Conservation (phyloP, 1,140 invertebrate species). For the Forficula auricularia region DNA sequence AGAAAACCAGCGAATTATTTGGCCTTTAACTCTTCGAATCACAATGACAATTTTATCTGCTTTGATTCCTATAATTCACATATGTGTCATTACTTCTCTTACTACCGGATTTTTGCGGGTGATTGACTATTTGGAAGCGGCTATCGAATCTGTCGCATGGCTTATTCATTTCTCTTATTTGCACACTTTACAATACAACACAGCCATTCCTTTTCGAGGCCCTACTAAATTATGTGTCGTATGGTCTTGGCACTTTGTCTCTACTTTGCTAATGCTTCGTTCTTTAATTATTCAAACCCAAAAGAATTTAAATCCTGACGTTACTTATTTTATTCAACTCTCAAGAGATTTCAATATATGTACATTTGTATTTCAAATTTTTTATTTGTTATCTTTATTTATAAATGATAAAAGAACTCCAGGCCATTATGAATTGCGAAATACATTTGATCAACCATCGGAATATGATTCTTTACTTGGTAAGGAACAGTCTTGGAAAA, state of each 20-base stretch:
- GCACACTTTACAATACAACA: constrained; percentile 37
- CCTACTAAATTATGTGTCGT: constrained; percentile 43
- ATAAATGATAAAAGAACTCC: constrained; percentile 2
- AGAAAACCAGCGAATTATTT: constrained; percentile 4
- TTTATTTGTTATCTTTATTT: constrained; percentile 15
- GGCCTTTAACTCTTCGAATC: constrained; percentile 3
- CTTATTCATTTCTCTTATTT: constrained; percentile 58
- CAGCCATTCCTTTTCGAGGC: constrained; percentile 42
- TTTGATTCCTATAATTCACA: constrained; percentile 6
- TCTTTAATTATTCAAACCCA: constrained; percentile 20
- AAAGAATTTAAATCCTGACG: constrained; percentile 18
- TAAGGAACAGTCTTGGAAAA: constrained; percentile 17
- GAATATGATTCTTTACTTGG: constrained; percentile 19
- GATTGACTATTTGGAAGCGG: constrained; percentile 47
- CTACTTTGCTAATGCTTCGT: constrained; percentile 37
- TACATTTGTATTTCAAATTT: constrained; percentile 31
- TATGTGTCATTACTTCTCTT: constrained; percentile 7
- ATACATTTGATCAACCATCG: constrained; percentile 7
- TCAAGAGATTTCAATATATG: constrained; percentile 28
- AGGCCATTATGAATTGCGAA: neutral
- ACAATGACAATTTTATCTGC: neutral
- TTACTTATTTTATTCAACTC: constrained; percentile 22
- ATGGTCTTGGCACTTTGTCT: constrained; percentile 42
- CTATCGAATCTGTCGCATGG: constrained; percentile 54
- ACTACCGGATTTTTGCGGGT: constrained; percentile 23